Conservation (phyloP, 2,888 invertebrate genomes). For the Meteorus cinctellus region DNA sequence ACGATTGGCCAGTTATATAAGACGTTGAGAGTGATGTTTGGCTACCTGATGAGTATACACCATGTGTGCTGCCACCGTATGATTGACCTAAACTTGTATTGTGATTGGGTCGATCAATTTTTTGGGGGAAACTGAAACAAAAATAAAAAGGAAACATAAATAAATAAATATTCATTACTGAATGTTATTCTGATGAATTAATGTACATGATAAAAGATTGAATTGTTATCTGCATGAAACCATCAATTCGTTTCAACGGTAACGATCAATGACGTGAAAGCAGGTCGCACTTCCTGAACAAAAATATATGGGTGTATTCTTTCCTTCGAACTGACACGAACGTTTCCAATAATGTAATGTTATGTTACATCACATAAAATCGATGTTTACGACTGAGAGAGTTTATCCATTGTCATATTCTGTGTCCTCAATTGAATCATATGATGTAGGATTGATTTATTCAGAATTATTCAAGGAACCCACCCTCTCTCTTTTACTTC, state of each 20-base stretch:
- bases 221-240: not conserved
- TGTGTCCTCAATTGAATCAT: not conserved
- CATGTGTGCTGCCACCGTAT: slow-evolving; percentile 64
- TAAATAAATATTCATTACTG: too few relatives aligned
- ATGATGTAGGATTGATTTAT: slow-evolving; percentile 26
- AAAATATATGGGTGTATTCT: not conserved
- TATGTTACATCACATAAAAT: not conserved
- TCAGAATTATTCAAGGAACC: slow-evolving; percentile 29
- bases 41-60: slow-evolving; percentile 67
- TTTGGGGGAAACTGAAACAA: slow-evolving; percentile 68
- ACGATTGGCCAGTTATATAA: slow-evolving; percentile 71
- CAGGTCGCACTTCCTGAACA: not conserved
- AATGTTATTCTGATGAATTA: too few relatives aligned
- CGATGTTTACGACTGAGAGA: slow-evolving; percentile 1
- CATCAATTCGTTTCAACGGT: not conserved
- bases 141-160: too few relatives aligned
- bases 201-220: too few relatives aligned
- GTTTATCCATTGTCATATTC: slow-evolving; percentile 6
- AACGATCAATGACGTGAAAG: not conserved
- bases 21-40: slow-evolving; percentile 69
- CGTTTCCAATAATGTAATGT: not conserved
- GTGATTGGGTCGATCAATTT: slow-evolving; percentile 69
- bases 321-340: not conserved
- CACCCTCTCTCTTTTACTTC: not conserved
- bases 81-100: slow-evolving; percentile 63